Evolutionary conservation across 2,888 invertebrate species (phyloP).

Genomic region (Orgyia antiqua): DNA sequence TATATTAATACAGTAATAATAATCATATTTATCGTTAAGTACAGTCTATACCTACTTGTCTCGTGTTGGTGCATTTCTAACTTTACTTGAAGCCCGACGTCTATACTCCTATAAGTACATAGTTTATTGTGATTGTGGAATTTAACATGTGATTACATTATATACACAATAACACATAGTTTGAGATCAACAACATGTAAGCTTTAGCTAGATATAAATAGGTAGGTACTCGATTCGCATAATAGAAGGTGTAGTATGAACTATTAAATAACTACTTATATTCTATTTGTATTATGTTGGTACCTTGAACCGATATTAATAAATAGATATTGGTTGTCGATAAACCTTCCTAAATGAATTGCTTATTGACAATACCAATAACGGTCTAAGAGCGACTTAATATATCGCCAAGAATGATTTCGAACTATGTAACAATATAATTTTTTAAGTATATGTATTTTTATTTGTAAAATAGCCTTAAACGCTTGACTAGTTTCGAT

Average conservation of each 20-base stretch:
- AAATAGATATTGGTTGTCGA: constrained; percentile 13
- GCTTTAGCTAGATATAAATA: constrained; percentile 58
- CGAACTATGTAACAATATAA: constrained; percentile 35
- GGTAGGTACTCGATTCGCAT: constrained; percentile 34
- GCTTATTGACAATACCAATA: constrained; percentile 18
- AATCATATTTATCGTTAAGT: constrained; percentile 56
- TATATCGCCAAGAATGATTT: constrained; percentile 21
- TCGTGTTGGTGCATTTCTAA: constrained; percentile 73
- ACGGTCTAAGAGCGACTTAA: constrained; percentile 29
- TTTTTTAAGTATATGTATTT: constrained; percentile 16
- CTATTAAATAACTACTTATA: constrained; percentile 17
- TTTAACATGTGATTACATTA: constrained; percentile 76
- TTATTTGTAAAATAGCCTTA: constrained; percentile 29
- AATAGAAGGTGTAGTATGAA: constrained; percentile 23
- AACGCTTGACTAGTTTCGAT: constrained; percentile 52
- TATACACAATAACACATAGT: constrained; percentile 69
- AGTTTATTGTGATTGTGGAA: constrained; percentile 59
- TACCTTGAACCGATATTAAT: constrained; percentile 15
- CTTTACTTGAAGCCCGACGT: constrained; percentile 59
- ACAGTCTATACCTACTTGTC: constrained; percentile 64
- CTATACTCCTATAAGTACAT: constrained; percentile 48
- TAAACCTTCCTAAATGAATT: constrained; percentile 16
- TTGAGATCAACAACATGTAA: constrained; percentile 76
- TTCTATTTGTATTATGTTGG: constrained; percentile 19
- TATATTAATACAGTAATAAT: constrained; percentile 43